phyloP scores from a whole-genome alignment of 2,888 invertebrate species.

The Drosophila helvetica region DNA sequence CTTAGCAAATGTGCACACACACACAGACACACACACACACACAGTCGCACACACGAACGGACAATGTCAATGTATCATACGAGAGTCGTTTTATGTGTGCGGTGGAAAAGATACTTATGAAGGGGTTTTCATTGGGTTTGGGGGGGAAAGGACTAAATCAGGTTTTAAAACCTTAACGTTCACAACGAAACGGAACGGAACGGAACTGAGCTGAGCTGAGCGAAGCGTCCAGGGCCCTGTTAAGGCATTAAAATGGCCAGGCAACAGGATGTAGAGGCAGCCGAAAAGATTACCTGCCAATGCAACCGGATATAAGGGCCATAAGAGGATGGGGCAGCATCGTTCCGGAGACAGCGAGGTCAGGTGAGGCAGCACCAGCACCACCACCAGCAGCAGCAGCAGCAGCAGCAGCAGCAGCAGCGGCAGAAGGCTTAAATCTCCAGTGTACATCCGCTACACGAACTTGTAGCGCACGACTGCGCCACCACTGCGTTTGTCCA shows the following conservation, averaged over 20 bases:
- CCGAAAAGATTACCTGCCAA: conserved; percentile 77
- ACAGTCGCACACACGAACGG: background rate
- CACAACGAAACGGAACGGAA: too few species aligned
- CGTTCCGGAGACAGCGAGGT: conserved; percentile 40
- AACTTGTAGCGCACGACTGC: conserved; percentile 75
- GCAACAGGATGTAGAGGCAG: conserved; percentile 60
- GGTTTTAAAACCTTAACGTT: conserved; percentile 60
- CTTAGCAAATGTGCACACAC: conserved; percentile 57
- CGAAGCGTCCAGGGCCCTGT: conserved; percentile 16
- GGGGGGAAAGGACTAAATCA: conserved; percentile 57
- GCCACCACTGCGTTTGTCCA: conserved; percentile 47
- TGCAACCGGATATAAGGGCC: conserved; percentile 72
- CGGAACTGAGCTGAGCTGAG: background rate
- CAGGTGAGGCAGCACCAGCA: conserved; percentile 11
- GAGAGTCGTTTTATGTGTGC: conserved; percentile 4
- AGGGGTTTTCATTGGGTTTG: background rate
- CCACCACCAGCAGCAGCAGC: background rate
- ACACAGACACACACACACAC: background rate
- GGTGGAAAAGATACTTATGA: conserved; percentile 7
- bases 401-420: conserved; percentile 6
- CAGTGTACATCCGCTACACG: conserved; percentile 75
- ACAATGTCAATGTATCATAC: conserved; percentile 39
- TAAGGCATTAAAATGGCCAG: conserved; percentile 64
- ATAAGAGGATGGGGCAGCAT: conserved; percentile 46
- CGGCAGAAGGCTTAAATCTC: conserved; percentile 70